phyloP scores from a whole-genome alignment of 2,888 invertebrate species.

The Odontomyia ornata region DNA sequence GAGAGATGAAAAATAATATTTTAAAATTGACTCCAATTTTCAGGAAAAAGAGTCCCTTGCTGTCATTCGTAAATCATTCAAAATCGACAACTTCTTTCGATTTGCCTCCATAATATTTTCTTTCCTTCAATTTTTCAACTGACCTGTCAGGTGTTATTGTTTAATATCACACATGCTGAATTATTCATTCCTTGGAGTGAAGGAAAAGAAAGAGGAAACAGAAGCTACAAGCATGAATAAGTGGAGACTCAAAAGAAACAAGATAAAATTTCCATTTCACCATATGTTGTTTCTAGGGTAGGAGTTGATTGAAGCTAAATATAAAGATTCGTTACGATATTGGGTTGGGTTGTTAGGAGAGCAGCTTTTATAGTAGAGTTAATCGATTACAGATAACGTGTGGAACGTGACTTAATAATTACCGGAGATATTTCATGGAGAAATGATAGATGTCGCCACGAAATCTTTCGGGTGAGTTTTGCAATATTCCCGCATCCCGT shows the following conservation, averaged over 20 bases:
- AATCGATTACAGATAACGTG: no score
- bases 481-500: no score
- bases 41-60: constrained; percentile 4
- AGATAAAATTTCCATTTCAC: constrained; percentile 37
- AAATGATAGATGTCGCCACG: no score
- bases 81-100: not conserved
- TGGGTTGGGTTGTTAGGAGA: no score
- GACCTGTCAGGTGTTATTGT: constrained; percentile 42
- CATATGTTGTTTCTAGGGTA: not conserved
- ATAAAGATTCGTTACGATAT: no score
- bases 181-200: constrained; percentile 29
- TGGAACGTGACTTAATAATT: no score
- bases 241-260: constrained; percentile 30
- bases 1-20: no score
- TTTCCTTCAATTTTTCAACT: constrained; percentile 34
- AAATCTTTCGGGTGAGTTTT: no score
- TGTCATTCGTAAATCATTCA: constrained; percentile 26
- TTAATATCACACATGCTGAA: constrained; percentile 36
- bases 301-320: no score
- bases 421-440: no score
- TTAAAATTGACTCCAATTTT: not conserved
- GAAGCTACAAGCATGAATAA: not conserved
- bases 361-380: no score
- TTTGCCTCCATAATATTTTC: not conserved
- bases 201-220: not conserved